A percentile compares a stretch with the other conserved stretches of the same genome.
phyloP scores from a whole-genome alignment of 2,797 vertebrate genomes.

The Tadarida brasiliensis region DNA sequence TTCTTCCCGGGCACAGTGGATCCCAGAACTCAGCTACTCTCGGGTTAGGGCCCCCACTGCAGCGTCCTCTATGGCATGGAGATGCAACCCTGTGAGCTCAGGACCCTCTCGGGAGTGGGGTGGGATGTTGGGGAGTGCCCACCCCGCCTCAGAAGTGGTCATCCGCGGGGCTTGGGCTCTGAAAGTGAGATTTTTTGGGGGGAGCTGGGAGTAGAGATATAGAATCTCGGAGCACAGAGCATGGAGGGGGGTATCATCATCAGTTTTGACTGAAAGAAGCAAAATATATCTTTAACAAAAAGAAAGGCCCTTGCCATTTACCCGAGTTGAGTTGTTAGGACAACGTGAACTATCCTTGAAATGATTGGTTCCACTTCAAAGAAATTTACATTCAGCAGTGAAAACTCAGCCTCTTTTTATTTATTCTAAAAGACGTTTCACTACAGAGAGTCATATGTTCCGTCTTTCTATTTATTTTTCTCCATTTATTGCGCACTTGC shows the following conservation, averaged over 20 bases:
- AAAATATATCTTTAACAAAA: conserved; percentile 99
- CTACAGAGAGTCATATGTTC: conserved; percentile 94
- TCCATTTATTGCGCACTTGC: conserved; percentile 93
- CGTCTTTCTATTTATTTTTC: conserved; percentile 96
- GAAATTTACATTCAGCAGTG: conserved; percentile 98
- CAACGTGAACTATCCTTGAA: conserved; percentile 99
- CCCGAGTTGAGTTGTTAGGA: conserved; percentile 99
- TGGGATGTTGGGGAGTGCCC: no score
- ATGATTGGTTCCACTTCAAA: conserved; percentile 99
- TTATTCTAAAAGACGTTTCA: conserved; percentile 95
- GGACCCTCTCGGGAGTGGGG: not conserved
- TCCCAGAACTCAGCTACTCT: not conserved
- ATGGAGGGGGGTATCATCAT: conserved; percentile 99
- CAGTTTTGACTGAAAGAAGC: conserved; percentile 98
- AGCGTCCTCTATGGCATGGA: conserved; percentile 31
- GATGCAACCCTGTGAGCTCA: not conserved
- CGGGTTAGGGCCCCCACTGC: not conserved
- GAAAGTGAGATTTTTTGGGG: conserved; percentile 75
- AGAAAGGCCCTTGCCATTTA: conserved; percentile 97
- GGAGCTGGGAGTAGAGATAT: conserved; percentile 90
- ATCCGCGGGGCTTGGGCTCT: conserved; percentile 82
- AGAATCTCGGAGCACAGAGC: conserved; percentile 97
- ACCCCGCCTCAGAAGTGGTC: conserved; percentile 69
- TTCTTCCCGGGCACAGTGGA: not conserved
- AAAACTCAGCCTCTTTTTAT: conserved; percentile 97